A percentile compares a stretch with the other conserved stretches of the same genome.
These are phyloP conservation scores for Empidonax traillii DNA, from an alignment of 2,113 vertebrate species.

Conservation along the genomic window DNA sequence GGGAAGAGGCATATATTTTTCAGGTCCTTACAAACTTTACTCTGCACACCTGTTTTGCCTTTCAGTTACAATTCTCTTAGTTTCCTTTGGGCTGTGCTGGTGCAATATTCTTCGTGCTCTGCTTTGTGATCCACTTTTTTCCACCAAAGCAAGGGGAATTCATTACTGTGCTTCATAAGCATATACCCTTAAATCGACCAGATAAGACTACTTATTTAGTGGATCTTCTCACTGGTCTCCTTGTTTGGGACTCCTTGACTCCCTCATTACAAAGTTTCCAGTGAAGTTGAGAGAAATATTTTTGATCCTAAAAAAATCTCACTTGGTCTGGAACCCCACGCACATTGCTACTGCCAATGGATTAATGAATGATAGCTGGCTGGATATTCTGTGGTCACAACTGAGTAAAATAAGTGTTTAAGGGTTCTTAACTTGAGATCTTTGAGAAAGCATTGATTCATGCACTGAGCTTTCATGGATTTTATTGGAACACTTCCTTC, in stretches of 20 bases:
- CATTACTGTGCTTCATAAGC: not conserved
- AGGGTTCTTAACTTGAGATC: not conserved
- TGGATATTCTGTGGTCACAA: not conserved
- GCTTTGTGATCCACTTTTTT: not conserved
- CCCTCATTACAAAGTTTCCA: not conserved
- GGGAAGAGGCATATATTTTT: conserved; percentile 8
- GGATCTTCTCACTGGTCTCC: not conserved
- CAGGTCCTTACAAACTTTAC: not conserved
- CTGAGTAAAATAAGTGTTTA: not conserved
- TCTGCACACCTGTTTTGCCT: not conserved
- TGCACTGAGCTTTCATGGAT: not conserved
- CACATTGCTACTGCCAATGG: not conserved
- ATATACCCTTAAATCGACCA: not conserved
- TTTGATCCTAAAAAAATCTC: not conserved
- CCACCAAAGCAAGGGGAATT: not conserved
- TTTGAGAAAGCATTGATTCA: not conserved
- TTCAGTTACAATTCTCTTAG: not conserved
- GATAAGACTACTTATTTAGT: not conserved
- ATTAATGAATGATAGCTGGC: not conserved
- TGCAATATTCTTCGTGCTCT: not conserved
- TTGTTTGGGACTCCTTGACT: not conserved
- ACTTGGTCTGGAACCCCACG: not conserved
- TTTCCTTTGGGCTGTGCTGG: not conserved
- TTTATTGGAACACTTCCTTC: not conserved
- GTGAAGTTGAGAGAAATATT: not conserved